phyloP scores from a whole-genome alignment of 2,113 vertebrate species.

The Lagenorhynchus albirostris region DNA sequence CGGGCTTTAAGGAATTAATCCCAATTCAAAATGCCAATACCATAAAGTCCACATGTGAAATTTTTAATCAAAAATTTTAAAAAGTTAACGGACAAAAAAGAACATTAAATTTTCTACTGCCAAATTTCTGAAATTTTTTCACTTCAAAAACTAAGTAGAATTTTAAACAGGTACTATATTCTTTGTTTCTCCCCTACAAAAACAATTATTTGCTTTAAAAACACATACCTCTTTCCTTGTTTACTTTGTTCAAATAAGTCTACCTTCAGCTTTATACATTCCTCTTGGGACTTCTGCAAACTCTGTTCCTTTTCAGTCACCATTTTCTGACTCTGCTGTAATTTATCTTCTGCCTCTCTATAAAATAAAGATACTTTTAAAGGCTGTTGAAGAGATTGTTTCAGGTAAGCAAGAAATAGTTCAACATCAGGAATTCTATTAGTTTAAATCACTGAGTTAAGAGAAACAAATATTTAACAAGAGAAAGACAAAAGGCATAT shows the following conservation, averaged over 20 bases:
- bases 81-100: background rate
- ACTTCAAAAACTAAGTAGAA: slow-evolving; percentile 14
- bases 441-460: slow-evolving; percentile 17
- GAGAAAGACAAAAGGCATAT: background rate
- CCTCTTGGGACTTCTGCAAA: slow-evolving; percentile 85
- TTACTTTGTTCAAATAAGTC: slow-evolving; percentile 84
- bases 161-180: background rate
- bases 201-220: slow-evolving; percentile 23
- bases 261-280: slow-evolving; percentile 84
- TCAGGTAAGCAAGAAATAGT: background rate
- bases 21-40: background rate
- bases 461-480: slow-evolving; percentile 19
- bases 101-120: background rate
- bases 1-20: background rate
- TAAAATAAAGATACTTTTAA: slow-evolving; percentile 61
- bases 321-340: slow-evolving; percentile 84
- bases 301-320: slow-evolving; percentile 85
- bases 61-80: background rate
- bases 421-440: background rate
- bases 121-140: background rate
- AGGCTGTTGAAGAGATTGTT: background rate
- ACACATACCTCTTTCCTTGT: slow-evolving; percentile 88
- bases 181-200: background rate
- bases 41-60: background rate
- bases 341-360: slow-evolving; percentile 89